A percentile compares a stretch with the other conserved stretches of the same genome.
These are phyloP conservation scores for Accipiter cooperii DNA, from an alignment of 2,113 vertebrate genomes.

Conservation along the genomic window DNA sequence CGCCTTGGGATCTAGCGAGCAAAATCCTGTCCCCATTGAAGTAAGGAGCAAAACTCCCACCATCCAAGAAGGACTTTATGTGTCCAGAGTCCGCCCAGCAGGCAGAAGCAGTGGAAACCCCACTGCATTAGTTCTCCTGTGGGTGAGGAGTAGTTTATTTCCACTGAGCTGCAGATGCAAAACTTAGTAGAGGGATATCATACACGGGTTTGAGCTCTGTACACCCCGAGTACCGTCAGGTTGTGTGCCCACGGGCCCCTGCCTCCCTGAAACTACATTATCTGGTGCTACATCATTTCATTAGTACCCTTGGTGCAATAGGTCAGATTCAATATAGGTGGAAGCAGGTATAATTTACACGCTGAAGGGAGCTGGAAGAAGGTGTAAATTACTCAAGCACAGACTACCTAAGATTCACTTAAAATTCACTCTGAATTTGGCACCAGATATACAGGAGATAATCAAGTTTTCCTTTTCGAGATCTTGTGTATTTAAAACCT, in stretches of 20 bases:
- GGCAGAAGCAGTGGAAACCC: neutral
- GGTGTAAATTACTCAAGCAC: constrained; percentile 42
- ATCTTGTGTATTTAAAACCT: constrained; percentile 32
- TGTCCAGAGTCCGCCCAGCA: neutral
- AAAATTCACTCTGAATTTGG: constrained; percentile 37
- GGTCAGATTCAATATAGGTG: neutral
- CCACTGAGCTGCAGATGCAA: neutral
- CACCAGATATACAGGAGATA: constrained; percentile 21
- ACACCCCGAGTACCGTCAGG: fast-evolving
- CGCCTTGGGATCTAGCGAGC: neutral
- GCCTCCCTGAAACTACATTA: neutral
- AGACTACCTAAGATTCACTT: neutral
- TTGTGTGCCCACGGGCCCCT: neutral
- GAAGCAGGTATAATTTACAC: neutral
- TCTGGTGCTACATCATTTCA: neutral
- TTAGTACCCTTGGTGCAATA: neutral
- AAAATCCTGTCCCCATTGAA: neutral
- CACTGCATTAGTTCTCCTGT: fast-evolving
- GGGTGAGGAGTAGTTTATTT: neutral
- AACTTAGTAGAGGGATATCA: neutral
- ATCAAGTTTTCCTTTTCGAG: constrained; percentile 41
- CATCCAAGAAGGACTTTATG: neutral
- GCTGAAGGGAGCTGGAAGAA: neutral
- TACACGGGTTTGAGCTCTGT: neutral
- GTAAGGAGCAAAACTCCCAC: neutral